A percentile compares a stretch with the other conserved stretches of the same genome.
phyloP scores from a whole-genome alignment of 2,113 vertebrate genomes.

The Chaenogobius annularis region DNA sequence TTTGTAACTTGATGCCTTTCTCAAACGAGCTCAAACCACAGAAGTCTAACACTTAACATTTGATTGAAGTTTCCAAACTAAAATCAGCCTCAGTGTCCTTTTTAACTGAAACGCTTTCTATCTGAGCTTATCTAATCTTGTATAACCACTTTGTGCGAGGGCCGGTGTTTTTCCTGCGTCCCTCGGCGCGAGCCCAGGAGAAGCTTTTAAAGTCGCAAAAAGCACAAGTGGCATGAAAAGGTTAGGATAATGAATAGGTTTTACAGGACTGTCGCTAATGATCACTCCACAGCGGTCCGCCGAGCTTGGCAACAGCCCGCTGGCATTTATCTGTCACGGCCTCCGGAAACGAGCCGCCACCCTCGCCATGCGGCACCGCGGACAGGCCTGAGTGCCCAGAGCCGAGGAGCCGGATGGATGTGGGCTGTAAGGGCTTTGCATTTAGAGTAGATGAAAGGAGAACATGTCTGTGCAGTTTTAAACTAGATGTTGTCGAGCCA shows the following conservation, averaged over 20 bases:
- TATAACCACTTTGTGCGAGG: constrained; percentile 30
- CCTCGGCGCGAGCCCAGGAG: constrained; percentile 31
- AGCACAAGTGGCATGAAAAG: constrained; percentile 33
- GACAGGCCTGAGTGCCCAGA: constrained; percentile 8
- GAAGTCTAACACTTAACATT: not conserved
- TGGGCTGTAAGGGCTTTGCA: not conserved
- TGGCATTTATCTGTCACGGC: constrained; percentile 56
- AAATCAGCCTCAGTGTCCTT: constrained; percentile 4
- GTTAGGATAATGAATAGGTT: constrained; percentile 59
- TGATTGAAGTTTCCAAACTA: constrained; percentile 8
- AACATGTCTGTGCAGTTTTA: not conserved
- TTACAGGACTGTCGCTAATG: constrained; percentile 56
- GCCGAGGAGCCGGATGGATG: not conserved
- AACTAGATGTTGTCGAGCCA: not conserved
- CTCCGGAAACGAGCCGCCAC: constrained; percentile 34
- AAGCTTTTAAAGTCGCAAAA: constrained; percentile 36
- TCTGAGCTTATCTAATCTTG: constrained; percentile 4
- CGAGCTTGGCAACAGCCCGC: constrained; percentile 45
- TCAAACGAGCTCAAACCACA: not conserved
- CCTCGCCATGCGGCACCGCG: constrained; percentile 10
- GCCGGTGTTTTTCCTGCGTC: constrained; percentile 23
- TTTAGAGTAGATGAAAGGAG: not conserved
- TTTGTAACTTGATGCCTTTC: not conserved
- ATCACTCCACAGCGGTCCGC: constrained; percentile 41
- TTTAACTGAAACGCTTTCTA: not conserved